Evolutionary conservation across 2,797 vertebrate genomes (phyloP).

Genomic region (Toxotes lorentzi): DNA sequence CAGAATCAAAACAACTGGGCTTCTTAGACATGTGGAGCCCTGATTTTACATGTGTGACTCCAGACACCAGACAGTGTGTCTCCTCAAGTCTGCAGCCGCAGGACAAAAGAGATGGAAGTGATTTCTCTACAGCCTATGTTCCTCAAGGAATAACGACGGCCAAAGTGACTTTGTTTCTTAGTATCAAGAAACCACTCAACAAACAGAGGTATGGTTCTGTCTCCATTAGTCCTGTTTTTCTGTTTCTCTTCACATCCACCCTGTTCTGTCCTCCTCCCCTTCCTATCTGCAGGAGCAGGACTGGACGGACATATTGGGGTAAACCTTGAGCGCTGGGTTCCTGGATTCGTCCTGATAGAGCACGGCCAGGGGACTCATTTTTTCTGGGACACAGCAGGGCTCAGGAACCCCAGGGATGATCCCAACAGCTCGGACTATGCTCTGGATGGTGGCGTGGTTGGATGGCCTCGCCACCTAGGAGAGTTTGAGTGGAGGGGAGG

Average conservation of each 20-base stretch:
- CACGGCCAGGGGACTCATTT: conserved; percentile 92
- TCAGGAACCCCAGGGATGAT: conserved; percentile 95
- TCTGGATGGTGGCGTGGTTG: conserved; percentile 98
- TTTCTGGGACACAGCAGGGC: conserved; percentile 95
- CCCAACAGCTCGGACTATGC: conserved; percentile 95
- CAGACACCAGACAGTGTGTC: conserved; percentile 81
- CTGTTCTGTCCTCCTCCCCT: conserved; percentile 27
- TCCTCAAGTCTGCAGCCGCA: conserved; percentile 84
- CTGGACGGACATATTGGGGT: conserved; percentile 95
- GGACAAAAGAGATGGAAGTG: conserved; percentile 71
- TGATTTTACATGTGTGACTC: conserved; percentile 58
- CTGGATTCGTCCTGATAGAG: conserved; percentile 92
- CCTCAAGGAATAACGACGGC: conserved; percentile 54
- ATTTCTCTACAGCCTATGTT: conserved; percentile 70
- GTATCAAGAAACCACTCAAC: conserved; percentile 55
- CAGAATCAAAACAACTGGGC: conserved; percentile 62
- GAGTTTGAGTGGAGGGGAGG: conserved; percentile 14
- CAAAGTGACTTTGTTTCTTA: conserved; percentile 58
- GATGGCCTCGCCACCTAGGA: conserved; percentile 90
- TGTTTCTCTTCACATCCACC: conserved; percentile 35
- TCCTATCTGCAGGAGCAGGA: conserved; percentile 93
- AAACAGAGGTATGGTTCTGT: conserved; percentile 63
- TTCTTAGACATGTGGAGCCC: conserved; percentile 54
- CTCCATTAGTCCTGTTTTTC: conserved; percentile 54
- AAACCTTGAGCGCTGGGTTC: conserved; percentile 93